Evolutionary conservation across 2,113 vertebrate species (phyloP), one percentile per base, ranked within the genome.

Genomic region (Uropsilus gracilis): DNA sequence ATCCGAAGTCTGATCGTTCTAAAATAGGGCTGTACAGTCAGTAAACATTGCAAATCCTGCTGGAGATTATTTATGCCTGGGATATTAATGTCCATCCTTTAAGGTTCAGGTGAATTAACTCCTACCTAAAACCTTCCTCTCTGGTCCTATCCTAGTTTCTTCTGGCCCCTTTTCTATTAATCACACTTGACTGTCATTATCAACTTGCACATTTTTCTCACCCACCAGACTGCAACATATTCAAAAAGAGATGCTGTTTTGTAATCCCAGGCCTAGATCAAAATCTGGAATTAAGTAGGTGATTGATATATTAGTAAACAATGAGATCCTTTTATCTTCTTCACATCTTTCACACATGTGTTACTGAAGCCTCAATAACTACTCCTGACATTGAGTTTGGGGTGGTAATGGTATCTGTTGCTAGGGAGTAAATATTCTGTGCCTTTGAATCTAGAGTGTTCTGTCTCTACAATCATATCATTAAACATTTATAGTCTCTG

Each of bases 231-330:
- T 72, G 34, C 53, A 71, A 44, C 26, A 8, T 39, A 50, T 2
- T 87, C 57, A 61, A 50, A 72, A 68, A 86, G 50, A 76, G 69
- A 44, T 34, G 73, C 2, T 85, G 5, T 84, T 73, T 93, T 86
- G n/a, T 59, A 84, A 80, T 89, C 68, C 20, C 78, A 17, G 10
- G 44, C 50, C 71, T 76, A 53, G 50, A 20, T 89, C 57, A 59
- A 82, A 68, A 37, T 55, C 7, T 88, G 9, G 39, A 88, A 63
- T 69, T 73, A 89, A 73, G 68, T 10, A 73, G 48, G 34, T n/a
- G 55, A 71, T 30, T 50, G 50, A 81, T 82, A 44, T 95, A 55
- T 80, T 87, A 61, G 48, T 85, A 64, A 93, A 78, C 50, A 66
- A 68, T 42, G 39, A 89, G 86, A 48, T 42, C 63, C 24, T 64